Percentiles rank a stretch among this genome's conserved stretches.
Conservation (phyloP, 2,888 invertebrate genomes). For the Thymelicus sylvestris region DNA sequence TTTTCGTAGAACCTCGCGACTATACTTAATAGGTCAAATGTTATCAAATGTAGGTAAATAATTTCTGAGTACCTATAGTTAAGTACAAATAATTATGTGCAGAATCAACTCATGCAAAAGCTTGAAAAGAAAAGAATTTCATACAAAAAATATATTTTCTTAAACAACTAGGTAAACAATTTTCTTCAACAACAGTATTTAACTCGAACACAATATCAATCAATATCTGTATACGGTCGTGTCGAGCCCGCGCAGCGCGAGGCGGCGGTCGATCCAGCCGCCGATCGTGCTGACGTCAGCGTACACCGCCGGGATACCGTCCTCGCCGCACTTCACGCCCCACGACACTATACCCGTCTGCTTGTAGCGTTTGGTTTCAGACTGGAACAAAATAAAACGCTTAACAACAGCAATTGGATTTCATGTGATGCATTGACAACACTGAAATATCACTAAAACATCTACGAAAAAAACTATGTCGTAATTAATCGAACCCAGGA, state of each 20-base stretch:
- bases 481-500: too few relatives aligned
- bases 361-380: constrained; percentile 38
- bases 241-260: constrained; percentile 32
- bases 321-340: constrained; percentile 45
- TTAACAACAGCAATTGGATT: too few relatives aligned
- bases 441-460: too few relatives aligned
- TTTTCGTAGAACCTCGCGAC: too few relatives aligned
- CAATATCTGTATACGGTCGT: constrained; percentile 7
- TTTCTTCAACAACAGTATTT: neutral
- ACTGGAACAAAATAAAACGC: neutral
- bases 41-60: too few relatives aligned
- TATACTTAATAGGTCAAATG: too few relatives aligned
- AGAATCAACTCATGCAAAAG: too few relatives aligned
- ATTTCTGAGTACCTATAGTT: too few relatives aligned
- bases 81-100: too few relatives aligned
- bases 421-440: too few relatives aligned
- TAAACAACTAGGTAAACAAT: neutral
- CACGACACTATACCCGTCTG: constrained; percentile 47
- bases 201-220: neutral
- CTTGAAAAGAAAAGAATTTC: too few relatives aligned
- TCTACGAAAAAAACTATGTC: too few relatives aligned
- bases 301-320: constrained; percentile 45
- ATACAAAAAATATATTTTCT: neutral
- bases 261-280: constrained; percentile 42
- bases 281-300: constrained; percentile 42